Evolutionary conservation across 2,888 invertebrate genomes (phyloP), one percentile per base, ranked within the genome.

Genomic region (Augiades crinisus): DNA sequence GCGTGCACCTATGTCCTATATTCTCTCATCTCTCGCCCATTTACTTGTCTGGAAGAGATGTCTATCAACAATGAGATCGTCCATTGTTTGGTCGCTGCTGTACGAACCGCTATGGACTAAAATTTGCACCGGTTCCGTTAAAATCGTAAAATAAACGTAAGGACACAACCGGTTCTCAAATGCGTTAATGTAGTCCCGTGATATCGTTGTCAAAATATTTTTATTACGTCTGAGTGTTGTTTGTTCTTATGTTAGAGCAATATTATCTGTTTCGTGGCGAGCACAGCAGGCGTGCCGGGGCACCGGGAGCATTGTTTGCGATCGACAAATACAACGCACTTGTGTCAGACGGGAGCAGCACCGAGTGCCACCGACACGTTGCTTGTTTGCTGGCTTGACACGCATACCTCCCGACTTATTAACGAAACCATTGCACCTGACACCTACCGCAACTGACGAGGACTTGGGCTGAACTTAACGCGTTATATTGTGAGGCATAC

Each of bases 301-400:
- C n/a, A 30, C 3, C 19, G 19, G 19, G 19, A 75, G 71, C 65
- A 55, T 60, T 88, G 78, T 88, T 87, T 88, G 83, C 72, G 51
- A 57, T 58, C 65, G 66, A 70, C 78, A 89, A 89, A 88, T 82
- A 88, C 72, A 54, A 74, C 69, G 68, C 80, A 80, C 79, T 83
- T 75, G 78, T 75, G 72, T 64, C 69, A 66, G 68, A 62, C 54
- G 76, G 70, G 69, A 75, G 72, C 40, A 65, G 65, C 33, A 64
- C 64, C 24, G 24, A 34, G n/a, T n/a, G n/a, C n/a, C n/a, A n/a
- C n/a, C 49, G 40, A 67, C 67, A 72, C 60, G 64, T 63, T 63
- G 59, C 64, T 47, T 86, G 74, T 86, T 85, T 86, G 73, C 68
- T 63, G 64, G 72, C 75, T 72, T 79, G 81, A 78, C 77, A 78